Conservation (phyloP, 2,797 vertebrate genomes). For the Cyprinella venusta region DNA sequence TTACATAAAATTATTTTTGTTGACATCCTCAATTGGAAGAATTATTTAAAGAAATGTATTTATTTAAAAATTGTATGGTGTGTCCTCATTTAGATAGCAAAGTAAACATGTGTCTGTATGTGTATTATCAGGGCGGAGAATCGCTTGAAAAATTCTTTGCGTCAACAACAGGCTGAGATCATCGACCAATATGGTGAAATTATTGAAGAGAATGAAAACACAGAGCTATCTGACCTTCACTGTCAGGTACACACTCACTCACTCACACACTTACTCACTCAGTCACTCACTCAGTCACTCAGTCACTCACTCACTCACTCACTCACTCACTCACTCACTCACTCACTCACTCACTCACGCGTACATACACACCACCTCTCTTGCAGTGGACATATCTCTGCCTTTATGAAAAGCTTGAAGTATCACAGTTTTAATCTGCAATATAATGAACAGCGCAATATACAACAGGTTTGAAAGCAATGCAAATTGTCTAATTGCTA, state of each 20-base stretch:
- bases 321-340: not conserved
- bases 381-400: not conserved
- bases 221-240: constrained; percentile 58
- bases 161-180: constrained; percentile 74
- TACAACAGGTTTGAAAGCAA: not conserved
- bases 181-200: constrained; percentile 68
- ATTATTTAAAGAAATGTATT: not conserved
- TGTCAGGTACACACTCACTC: constrained; percentile 79
- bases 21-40: not conserved
- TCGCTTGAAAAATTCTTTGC: constrained; percentile 69
- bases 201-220: constrained; percentile 67
- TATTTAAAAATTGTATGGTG: not conserved
- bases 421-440: not conserved
- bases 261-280: constrained; percentile 1
- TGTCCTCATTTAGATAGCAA: not conserved
- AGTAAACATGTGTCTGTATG: constrained; percentile 37
- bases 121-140: constrained; percentile 68
- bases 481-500: no score
- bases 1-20: not conserved
- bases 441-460: not conserved
- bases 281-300: no score
- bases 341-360: not conserved
- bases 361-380: not conserved
- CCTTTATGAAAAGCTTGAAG: not conserved
- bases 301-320: constrained; percentile 6